Conservation (phyloP, 2,797 vertebrate genomes). For the Jordanella pulchra region DNA sequence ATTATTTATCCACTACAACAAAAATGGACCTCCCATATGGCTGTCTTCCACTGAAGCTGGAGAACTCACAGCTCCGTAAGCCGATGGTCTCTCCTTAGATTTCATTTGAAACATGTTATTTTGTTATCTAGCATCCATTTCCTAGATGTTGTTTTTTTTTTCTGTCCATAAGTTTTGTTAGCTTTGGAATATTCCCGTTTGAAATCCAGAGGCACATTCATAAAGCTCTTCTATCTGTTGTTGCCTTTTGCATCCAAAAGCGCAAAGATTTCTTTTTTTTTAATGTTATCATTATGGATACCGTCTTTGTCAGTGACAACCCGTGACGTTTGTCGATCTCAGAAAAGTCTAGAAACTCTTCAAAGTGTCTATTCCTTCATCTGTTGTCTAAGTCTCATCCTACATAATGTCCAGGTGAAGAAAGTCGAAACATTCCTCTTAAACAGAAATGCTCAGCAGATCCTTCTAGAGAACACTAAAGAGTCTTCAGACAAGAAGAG, state of each 20-base stretch:
- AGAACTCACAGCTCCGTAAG: constrained; percentile 56
- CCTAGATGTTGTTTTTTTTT: background rate
- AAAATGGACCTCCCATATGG: constrained; percentile 71
- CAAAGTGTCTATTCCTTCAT: background rate
- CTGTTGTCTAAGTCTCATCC: background rate
- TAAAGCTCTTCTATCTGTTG: background rate
- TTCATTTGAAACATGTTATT: constrained; percentile 40
- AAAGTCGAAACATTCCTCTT: background rate
- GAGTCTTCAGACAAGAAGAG: background rate
- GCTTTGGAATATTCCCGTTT: background rate
- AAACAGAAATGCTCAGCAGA: no score
- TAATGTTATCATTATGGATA: background rate
- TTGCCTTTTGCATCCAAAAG: background rate
- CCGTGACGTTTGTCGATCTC: no score
- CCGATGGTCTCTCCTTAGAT: constrained; percentile 48
- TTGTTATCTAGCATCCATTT: no score
- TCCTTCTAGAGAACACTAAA: no score
- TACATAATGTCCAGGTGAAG: background rate
- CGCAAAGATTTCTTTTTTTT: no score
- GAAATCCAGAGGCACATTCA: background rate
- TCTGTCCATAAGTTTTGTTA: background rate
- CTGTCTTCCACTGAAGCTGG: constrained; percentile 44
- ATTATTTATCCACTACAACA: constrained; percentile 80
- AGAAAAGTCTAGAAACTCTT: background rate
- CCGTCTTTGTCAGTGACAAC: background rate